Evolutionary conservation across 2,113 vertebrate genomes (phyloP), one percentile per base, ranked within the genome.

Genomic region (Nothocercus julius): DNA sequence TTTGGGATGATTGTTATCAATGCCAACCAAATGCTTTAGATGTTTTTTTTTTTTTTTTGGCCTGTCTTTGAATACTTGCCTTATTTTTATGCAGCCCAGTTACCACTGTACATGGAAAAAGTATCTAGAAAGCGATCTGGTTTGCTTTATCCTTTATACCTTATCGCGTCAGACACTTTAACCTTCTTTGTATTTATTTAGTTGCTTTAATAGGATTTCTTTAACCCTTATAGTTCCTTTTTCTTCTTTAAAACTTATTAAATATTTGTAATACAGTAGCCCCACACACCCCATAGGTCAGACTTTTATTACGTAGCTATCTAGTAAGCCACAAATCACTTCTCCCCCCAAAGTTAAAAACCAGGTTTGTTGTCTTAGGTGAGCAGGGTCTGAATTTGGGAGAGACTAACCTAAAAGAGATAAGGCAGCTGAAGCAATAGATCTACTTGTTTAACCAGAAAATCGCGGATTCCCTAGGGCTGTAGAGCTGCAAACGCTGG

Each of bases 1-100:
- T 97, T 93, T 51, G 61, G 97, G 95, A 96, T 91, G 80, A 96
- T 95, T 96, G 93, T 86, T 97, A 92, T 95, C 95, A 96, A 91
- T 91, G 94, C 78, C 87, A 95, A 94, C 78, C 92, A 92, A 96
- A 95, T 90, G 84, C 79, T 91, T 96, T 81, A 96, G 92, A 90
- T 94, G 68, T 47, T 17, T 22, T 7, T 24, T 28, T 61, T 62
- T 75, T 66, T 70, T 51, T 61, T 59, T 76, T 83, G 40, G 20
- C 61, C 83, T 92, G 82, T 95, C 87, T 95, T 91, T 93, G 95
- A 97, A 93, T 92, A 95, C 68, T 92, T 94, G 72, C 85, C 59
- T 86, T 90, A 82, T 78, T 96, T 87, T 81, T 83, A 75, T 76
- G 73, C 54, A 89, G 73, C 85, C 87, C 49, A 69, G 77, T 92